These are phyloP conservation scores for Haliclona indistincta DNA, from an alignment of 37 sponge, comb jelly and placozoan species.

Conservation along the genomic window DNA sequence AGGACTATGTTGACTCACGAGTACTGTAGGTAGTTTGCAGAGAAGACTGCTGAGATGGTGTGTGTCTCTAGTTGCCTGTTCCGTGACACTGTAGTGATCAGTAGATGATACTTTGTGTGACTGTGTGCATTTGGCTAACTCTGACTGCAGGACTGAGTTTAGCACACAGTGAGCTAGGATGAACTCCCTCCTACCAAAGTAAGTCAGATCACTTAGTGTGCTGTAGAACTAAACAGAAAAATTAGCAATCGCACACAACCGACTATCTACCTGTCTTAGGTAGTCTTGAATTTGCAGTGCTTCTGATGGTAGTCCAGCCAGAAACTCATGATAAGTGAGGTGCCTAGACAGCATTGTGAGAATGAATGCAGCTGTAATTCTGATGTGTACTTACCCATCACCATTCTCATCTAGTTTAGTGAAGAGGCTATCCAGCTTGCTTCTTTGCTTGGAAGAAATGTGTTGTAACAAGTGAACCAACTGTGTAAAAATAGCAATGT, in stretches of 20 bases:
- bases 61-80: too few species aligned
- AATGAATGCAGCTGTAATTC: too few species aligned
- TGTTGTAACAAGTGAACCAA: background rate
- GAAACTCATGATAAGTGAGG: background rate
- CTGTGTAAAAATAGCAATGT: background rate
- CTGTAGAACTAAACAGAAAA: background rate
- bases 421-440: background rate
- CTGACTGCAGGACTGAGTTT: too few species aligned
- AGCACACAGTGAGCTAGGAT: too few species aligned
- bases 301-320: background rate
- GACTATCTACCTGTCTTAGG: slow-evolving; percentile 4
- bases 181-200: slow-evolving; percentile 11
- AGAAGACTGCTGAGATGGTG: too few species aligned
- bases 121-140: too few species aligned
- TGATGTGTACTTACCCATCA: background rate
- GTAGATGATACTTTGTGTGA: too few species aligned
- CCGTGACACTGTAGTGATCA: too few species aligned
- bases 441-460: background rate
- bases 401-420: background rate
- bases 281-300: background rate
- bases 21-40: too few species aligned
- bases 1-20: too few species aligned
- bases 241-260: background rate
- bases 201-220: background rate
- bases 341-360: background rate